A percentile compares a stretch with the other conserved stretches of the same genome.
These are phyloP conservation scores for Serrognathus titanus DNA, from an alignment of 2,888 invertebrate species.

Conservation along the genomic window DNA sequence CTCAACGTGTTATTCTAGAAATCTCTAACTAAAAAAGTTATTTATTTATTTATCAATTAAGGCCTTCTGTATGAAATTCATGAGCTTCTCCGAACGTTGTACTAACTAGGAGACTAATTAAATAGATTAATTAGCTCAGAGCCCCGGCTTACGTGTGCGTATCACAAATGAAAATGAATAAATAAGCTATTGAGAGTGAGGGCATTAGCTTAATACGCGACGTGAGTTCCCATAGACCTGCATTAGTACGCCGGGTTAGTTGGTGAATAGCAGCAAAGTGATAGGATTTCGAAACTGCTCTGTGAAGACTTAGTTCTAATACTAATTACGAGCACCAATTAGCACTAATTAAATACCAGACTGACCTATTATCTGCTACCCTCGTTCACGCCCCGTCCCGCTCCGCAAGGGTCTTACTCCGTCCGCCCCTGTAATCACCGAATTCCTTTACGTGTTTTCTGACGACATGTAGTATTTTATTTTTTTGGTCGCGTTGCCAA, in stretches of 20 bases:
- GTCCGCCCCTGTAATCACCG: conserved; percentile 10
- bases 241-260: conserved; percentile 1
- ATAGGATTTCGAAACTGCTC: conserved; percentile 47
- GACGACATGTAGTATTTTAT: background rate
- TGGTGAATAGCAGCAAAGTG: conserved; percentile 24
- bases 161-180: background rate
- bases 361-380: conserved; percentile 47
- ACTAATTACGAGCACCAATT: conserved; percentile 49
- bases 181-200: conserved; percentile 1
- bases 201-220: conserved; percentile 1
- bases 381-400: conserved; percentile 42
- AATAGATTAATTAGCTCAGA: too few relatives aligned
- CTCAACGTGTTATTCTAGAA: too few relatives aligned
- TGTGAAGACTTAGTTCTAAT: conserved; percentile 48
- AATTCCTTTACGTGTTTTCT: background rate
- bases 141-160: background rate
- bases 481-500: conserved; percentile 36
- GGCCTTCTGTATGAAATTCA: too few relatives aligned
- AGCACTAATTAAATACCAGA: conserved; percentile 49
- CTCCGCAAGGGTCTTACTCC: conserved; percentile 35
- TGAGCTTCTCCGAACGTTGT: too few relatives aligned
- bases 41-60: too few relatives aligned
- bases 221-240: background rate
- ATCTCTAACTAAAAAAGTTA: too few relatives aligned
- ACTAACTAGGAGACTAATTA: too few relatives aligned